Evolutionary conservation across 2,888 invertebrate genomes (phyloP), one percentile per base, ranked within the genome.

Genomic region (Dinocampus coccinellae): DNA sequence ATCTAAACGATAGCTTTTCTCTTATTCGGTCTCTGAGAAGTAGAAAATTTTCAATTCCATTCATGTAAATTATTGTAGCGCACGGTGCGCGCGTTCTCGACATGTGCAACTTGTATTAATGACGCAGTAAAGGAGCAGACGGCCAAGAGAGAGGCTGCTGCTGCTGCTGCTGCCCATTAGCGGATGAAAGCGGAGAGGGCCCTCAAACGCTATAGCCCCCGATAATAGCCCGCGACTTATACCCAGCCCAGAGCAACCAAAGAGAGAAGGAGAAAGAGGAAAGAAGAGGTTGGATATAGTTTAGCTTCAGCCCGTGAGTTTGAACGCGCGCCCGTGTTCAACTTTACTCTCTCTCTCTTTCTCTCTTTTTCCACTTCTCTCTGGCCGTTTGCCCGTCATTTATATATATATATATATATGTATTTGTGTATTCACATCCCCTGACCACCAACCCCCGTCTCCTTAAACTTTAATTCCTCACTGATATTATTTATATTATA

Each of bases 201-300:
- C 85, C 86, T 87, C 86, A 83, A 83, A 33, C 33, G 33, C 58
- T 83, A 83, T 81, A 84, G 86, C 86, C 83, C 64, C 34, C 86
- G 87, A 87, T 87, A 86, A 87, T 87, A 87, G 87, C 84, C 85
- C 86, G 87, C 86, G 87, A 87, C 87, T 86, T 86, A 86, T 85
- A 84, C 83, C 82, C 81, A 81, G 42, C n/a, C 82, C 82, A 82
- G 79, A 83, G 81, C 81, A 84, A 79, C 39, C 39, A 39, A n/a
- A 39, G 39, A n/a, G 47, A 47, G 47, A 47, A 6, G 9, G 47
- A 47, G 16, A 6, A 7, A 20, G 20, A 16, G 47, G 1, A 16
- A n/a, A n/a, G n/a, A 3, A 39, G 47, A 47, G 47, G 47, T 47
- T 47, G 0, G 47, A 47, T 83, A 83, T 84, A 85, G 85, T 85